Evolutionary conservation across 2,888 invertebrate species (phyloP).

Genomic region (Pharmacophagus antenor): DNA sequence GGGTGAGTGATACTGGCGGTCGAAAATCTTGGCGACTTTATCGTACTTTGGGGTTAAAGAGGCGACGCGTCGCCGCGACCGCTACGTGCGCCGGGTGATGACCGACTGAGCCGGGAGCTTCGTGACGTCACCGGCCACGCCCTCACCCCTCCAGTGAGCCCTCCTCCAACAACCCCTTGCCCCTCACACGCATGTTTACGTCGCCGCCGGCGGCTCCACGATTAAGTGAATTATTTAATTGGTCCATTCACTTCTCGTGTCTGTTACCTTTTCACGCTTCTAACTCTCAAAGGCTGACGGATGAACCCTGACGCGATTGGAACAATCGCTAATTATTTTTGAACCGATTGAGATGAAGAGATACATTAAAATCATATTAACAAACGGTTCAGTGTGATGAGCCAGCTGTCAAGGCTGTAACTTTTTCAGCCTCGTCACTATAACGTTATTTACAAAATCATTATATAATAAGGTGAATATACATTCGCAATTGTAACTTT

Average conservation of each 20-base stretch:
- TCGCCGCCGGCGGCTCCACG: slow-evolving; percentile 73
- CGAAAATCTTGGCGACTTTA: slow-evolving; percentile 79
- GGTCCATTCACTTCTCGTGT: slow-evolving; percentile 76
- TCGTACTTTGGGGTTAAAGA: slow-evolving; percentile 66
- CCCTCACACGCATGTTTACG: slow-evolving; percentile 78
- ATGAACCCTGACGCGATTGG: slow-evolving; percentile 59
- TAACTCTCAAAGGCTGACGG: slow-evolving; percentile 66
- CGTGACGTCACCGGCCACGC: slow-evolving; percentile 76
- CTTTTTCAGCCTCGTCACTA: slow-evolving; percentile 9
- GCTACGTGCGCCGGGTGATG: slow-evolving; percentile 71
- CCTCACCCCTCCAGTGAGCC: slow-evolving; percentile 60
- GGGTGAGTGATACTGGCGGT: slow-evolving; percentile 81
- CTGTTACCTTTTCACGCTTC: slow-evolving; percentile 74
- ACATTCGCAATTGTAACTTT: too few relatives aligned
- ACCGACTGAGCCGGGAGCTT: slow-evolving; percentile 68
- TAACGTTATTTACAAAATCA: not conserved
- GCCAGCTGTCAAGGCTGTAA: slow-evolving; percentile 6
- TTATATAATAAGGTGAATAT: not conserved
- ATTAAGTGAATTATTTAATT: slow-evolving; percentile 81
- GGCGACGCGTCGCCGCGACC: slow-evolving; percentile 73
- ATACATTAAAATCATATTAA: slow-evolving; percentile 23
- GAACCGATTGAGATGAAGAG: slow-evolving; percentile 45
- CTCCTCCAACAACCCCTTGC: slow-evolving; percentile 46
- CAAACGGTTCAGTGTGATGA: slow-evolving; percentile 5
- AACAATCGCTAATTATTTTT: slow-evolving; percentile 58